A percentile compares a stretch with the other conserved stretches of the same genome.
Evolutionary conservation across 2,888 invertebrate genomes (phyloP).

Genomic region (Hydropsyche betteni): DNA sequence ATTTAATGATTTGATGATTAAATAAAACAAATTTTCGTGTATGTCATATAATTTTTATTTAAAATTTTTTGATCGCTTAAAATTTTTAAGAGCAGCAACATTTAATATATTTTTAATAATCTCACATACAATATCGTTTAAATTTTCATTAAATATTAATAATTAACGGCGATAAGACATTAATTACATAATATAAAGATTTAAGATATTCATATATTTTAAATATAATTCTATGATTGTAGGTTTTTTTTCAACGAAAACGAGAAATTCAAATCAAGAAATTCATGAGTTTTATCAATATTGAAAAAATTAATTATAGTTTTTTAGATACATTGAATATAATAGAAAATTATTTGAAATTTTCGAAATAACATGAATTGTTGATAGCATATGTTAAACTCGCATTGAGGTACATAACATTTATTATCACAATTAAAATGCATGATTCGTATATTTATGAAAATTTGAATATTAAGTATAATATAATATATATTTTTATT

Average conservation of each 20-base stretch:
- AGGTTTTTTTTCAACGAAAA: neutral
- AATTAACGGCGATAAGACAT: slow-evolving; percentile 30
- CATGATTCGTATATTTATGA: neutral
- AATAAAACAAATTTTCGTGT: slow-evolving; percentile 16
- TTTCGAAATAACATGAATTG: too few relatives aligned
- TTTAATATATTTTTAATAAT: slow-evolving; percentile 38
- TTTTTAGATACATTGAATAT: too few relatives aligned
- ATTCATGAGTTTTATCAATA: too few relatives aligned
- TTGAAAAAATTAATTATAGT: too few relatives aligned
- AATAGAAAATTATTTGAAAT: too few relatives aligned
- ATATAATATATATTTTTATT: slow-evolving; percentile 12
- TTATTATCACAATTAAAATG: too few relatives aligned
- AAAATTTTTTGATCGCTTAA: slow-evolving; percentile 37
- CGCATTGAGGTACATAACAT: too few relatives aligned
- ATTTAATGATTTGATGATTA: neutral
- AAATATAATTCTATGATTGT: neutral
- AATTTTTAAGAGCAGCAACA: slow-evolving; percentile 45
- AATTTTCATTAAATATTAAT: slow-evolving; percentile 15
- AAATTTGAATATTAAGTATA: neutral
- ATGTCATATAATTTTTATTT: slow-evolving; percentile 19
- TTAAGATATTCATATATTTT: slow-evolving; percentile 8
- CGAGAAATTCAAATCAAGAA: too few relatives aligned
- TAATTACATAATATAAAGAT: neutral
- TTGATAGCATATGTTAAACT: too few relatives aligned
- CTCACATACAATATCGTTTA: slow-evolving; percentile 18